Evolutionary conservation across 2,888 invertebrate genomes (phyloP).

Genomic region (Tetramorium bicarinatum): DNA sequence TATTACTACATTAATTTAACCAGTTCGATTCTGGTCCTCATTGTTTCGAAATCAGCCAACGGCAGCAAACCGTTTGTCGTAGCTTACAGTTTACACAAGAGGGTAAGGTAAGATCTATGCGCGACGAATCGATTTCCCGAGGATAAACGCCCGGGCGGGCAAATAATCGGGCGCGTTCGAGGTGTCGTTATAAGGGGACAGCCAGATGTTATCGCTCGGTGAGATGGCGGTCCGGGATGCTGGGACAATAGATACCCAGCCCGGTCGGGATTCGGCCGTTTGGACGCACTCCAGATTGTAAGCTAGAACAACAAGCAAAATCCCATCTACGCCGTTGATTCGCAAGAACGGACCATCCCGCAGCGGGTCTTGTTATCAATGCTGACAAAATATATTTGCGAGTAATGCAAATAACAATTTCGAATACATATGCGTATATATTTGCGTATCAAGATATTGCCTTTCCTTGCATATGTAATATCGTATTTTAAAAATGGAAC

Average conservation of each 20-base stretch:
- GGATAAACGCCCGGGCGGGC: constrained; percentile 54
- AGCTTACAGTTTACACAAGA: constrained; percentile 12
- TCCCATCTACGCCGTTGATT: constrained; percentile 59
- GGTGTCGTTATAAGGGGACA: constrained; percentile 59
- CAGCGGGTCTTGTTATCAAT: constrained; percentile 25
- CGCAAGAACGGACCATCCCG: constrained; percentile 41
- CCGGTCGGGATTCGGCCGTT: constrained; percentile 46
- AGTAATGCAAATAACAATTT: constrained; percentile 16
- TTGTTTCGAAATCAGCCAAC: constrained; percentile 1
- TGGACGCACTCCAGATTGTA: constrained; percentile 69
- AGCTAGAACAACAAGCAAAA: constrained; percentile 67
- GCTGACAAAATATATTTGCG: constrained; percentile 5
- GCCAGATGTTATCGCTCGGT: constrained; percentile 66
- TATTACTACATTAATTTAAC: not conserved
- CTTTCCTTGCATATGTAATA: not conserved
- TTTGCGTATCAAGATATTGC: not conserved
- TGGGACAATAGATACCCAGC: constrained; percentile 40
- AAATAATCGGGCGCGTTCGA: constrained; percentile 64
- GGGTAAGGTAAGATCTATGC: constrained; percentile 37
- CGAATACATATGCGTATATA: not conserved
- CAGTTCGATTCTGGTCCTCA: not conserved
- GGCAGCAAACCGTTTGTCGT: not conserved
- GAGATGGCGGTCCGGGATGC: constrained; percentile 7
- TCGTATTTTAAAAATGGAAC: not conserved
- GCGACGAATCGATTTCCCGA: constrained; percentile 36